These are phyloP conservation scores for Panopea generosa DNA, from an alignment of 2,888 invertebrate genomes.

Conservation along the genomic window DNA sequence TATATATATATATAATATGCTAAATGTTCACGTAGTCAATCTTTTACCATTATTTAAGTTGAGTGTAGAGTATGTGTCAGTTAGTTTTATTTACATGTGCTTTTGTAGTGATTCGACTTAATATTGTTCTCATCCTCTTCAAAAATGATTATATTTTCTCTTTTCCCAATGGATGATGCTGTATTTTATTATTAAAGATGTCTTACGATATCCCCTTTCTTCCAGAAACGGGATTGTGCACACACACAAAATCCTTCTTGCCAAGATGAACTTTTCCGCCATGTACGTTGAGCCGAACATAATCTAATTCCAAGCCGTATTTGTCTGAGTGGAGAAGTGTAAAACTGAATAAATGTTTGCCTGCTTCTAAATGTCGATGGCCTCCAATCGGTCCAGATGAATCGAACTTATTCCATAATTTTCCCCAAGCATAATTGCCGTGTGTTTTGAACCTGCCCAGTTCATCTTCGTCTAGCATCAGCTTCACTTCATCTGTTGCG, in stretches of 20 bases:
- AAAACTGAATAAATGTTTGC: slow-evolving; percentile 45
- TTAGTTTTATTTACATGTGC: too few species aligned
- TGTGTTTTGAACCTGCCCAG: slow-evolving; percentile 50
- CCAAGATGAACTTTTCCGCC: slow-evolving; percentile 36
- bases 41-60: too few species aligned
- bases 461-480: slow-evolving; percentile 41
- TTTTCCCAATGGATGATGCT: too few species aligned
- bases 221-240: slow-evolving; percentile 46
- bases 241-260: slow-evolving; percentile 51
- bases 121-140: too few species aligned
- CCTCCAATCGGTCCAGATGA: slow-evolving; percentile 57
- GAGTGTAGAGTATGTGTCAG: too few species aligned
- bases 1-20: too few species aligned
- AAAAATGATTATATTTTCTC: too few species aligned
- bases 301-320: slow-evolving; percentile 66
- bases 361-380: slow-evolving; percentile 18
- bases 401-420: slow-evolving; percentile 57
- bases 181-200: too few species aligned
- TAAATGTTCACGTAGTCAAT: too few species aligned
- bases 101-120: too few species aligned
- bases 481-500: slow-evolving; percentile 36
- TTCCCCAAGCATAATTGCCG: slow-evolving; percentile 41
- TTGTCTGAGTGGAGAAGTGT: slow-evolving; percentile 46
- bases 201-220: too few species aligned
- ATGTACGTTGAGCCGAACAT: slow-evolving; percentile 54